Conservation (phyloP, 1,140 invertebrate species). For the Drosophila erecta region DNA sequence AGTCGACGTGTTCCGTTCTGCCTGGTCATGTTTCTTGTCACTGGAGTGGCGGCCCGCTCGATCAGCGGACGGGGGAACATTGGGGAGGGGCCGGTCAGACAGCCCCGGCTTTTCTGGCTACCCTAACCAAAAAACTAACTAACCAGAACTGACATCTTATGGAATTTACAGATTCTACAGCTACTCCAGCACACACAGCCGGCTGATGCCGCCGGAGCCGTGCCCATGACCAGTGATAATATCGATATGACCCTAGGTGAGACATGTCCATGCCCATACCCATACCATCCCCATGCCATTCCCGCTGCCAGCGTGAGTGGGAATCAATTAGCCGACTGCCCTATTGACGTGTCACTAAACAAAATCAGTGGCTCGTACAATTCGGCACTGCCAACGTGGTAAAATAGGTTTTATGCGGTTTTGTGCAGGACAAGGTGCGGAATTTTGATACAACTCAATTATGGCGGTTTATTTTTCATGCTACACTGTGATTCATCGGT, state of each 20-base stretch:
- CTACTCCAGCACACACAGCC: slow-evolving; percentile 51
- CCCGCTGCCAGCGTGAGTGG: slow-evolving; percentile 16
- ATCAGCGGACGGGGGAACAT: background rate
- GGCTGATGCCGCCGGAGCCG: slow-evolving; percentile 89
- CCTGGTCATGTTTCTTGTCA: background rate
- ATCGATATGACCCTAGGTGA: slow-evolving; percentile 93
- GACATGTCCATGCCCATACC: slow-evolving; percentile 23
- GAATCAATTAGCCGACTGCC: slow-evolving; percentile 34
- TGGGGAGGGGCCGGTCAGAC: background rate
- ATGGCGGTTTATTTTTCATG: background rate
- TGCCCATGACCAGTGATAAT: slow-evolving; percentile 91
- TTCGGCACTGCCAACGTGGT: slow-evolving; percentile 46
- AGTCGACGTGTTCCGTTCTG: slow-evolving; percentile 70
- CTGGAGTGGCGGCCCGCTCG: background rate
- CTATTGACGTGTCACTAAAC: slow-evolving; percentile 71
- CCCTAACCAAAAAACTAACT: background rate
- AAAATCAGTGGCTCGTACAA: slow-evolving; percentile 33
- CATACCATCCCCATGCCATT: background rate
- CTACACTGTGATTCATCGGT: background rate
- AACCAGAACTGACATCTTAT: background rate
- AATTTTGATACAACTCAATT: background rate
- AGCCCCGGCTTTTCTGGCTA: background rate
- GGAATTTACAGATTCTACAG: slow-evolving; percentile 54
- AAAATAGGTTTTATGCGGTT: background rate
- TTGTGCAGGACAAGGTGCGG: background rate